phyloP scores from a whole-genome alignment of 2,797 vertebrate genomes.

The Pipistrellus pygmaeus region DNA sequence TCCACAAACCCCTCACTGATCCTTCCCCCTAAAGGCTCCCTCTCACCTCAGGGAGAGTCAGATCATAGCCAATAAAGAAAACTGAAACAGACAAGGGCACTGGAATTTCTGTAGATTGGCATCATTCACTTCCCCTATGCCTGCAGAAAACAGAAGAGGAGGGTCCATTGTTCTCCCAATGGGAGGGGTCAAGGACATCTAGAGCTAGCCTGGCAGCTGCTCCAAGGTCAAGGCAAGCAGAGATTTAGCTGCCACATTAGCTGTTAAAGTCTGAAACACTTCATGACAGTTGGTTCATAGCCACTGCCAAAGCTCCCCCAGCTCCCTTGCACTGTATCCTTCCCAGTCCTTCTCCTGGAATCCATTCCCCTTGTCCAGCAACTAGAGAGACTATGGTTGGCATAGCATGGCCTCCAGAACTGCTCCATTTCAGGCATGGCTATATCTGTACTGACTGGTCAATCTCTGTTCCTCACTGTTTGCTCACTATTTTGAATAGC shows the following conservation, averaged over 20 bases:
- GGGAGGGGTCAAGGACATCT: not conserved
- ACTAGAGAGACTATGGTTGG: not conserved
- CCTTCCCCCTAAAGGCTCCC: not conserved
- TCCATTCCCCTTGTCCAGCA: not conserved
- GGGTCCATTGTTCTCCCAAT: not conserved
- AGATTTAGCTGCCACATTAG: not conserved
- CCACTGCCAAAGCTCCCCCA: not conserved
- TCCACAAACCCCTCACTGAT: not conserved
- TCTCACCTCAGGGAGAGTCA: not conserved
- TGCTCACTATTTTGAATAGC: constrained; percentile 59
- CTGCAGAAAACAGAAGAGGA: not conserved
- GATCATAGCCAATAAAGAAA: constrained; percentile 18
- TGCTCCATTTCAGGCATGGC: constrained; percentile 34
- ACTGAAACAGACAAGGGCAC: not conserved
- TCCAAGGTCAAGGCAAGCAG: not conserved
- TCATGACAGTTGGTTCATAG: not conserved
- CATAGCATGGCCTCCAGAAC: not conserved
- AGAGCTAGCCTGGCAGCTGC: not conserved
- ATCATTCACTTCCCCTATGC: not conserved
- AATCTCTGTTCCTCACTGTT: constrained; percentile 52
- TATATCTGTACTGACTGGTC: constrained; percentile 16
- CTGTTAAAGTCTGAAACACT: not conserved
- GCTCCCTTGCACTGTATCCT: not conserved
- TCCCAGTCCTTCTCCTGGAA: not conserved
- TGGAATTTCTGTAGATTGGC: not conserved